phyloP scores from a whole-genome alignment of 2,888 invertebrate species.

The Myathropa florea region DNA sequence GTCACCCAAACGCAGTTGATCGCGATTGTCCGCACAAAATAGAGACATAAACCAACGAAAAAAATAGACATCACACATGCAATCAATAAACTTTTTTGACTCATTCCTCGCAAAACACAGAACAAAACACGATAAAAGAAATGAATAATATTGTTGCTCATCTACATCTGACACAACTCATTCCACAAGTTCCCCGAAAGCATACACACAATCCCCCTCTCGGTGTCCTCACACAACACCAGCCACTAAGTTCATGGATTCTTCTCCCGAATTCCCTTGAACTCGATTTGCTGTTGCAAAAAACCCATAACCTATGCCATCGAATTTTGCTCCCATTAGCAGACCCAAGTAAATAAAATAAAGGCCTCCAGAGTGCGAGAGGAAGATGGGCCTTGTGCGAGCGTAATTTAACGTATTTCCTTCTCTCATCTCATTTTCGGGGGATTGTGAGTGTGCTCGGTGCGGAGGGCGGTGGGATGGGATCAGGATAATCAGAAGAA shows the following conservation, averaged over 20 bases:
- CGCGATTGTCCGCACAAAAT: not conserved
- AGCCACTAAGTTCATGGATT: not conserved
- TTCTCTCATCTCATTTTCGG: not conserved
- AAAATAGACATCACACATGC: not conserved
- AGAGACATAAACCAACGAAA: not conserved
- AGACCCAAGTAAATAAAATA: constrained; percentile 3
- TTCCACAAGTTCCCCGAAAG: constrained; percentile 4
- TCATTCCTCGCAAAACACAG: not conserved
- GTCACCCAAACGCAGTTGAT: not conserved
- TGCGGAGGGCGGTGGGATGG: not conserved
- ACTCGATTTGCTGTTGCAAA: not conserved
- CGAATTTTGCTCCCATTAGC: constrained; percentile 14
- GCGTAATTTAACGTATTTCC: constrained; percentile 14
- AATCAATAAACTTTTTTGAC: not conserved
- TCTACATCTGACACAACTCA: not conserved
- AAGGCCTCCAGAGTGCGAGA: not conserved
- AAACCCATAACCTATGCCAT: constrained; percentile 39
- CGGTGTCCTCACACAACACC: not conserved
- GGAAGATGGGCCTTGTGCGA: not conserved
- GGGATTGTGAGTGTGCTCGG: too few relatives aligned
- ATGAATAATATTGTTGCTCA: not conserved
- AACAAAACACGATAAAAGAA: not conserved
- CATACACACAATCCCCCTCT: not conserved
- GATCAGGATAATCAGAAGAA: constrained; percentile 12
- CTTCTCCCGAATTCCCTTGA: constrained; percentile 2